Evolutionary conservation across 1,140 invertebrate species (phyloP).

Genomic region (Cydia fagiglandana): DNA sequence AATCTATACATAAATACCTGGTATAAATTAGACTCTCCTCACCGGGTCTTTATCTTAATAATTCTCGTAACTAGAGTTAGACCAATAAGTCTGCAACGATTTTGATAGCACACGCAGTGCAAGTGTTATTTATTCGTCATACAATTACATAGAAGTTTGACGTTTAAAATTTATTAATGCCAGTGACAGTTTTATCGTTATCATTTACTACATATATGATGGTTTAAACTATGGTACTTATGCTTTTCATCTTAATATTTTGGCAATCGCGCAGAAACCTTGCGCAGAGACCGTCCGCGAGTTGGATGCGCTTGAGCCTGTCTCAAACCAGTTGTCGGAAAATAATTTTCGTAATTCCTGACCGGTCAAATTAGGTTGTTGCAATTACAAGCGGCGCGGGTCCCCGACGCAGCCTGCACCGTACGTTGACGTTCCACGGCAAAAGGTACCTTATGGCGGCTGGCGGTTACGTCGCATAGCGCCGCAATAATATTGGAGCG

Average conservation of each 20-base stretch:
- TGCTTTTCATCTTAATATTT: background rate
- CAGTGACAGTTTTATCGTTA: too few species aligned
- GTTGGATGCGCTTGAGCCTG: background rate
- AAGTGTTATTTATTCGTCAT: too few species aligned
- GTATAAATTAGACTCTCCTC: constrained; percentile 8
- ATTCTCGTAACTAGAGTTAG: too few species aligned
- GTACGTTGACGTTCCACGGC: too few species aligned
- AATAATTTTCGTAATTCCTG: constrained; percentile 30
- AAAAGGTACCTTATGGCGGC: too few species aligned
- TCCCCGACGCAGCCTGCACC: background rate
- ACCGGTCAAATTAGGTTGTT: constrained; percentile 24
- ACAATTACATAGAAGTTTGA: too few species aligned
- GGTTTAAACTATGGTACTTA: background rate
- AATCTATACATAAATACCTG: constrained; percentile 4
- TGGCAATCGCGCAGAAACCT: background rate
- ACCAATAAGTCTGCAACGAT: too few species aligned
- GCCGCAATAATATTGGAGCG: too few species aligned
- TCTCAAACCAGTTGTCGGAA: constrained; percentile 20
- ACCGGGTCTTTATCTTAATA: background rate
- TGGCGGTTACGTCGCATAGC: too few species aligned
- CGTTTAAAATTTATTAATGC: too few species aligned
- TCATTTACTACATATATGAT: too few species aligned
- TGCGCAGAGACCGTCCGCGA: background rate
- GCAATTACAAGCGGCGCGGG: constrained; percentile 11
- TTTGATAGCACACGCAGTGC: too few species aligned